A percentile compares a stretch with the other conserved stretches of the same genome.
phyloP scores from a whole-genome alignment of 2,797 vertebrate genomes.

The Rhabdomys pumilio region DNA sequence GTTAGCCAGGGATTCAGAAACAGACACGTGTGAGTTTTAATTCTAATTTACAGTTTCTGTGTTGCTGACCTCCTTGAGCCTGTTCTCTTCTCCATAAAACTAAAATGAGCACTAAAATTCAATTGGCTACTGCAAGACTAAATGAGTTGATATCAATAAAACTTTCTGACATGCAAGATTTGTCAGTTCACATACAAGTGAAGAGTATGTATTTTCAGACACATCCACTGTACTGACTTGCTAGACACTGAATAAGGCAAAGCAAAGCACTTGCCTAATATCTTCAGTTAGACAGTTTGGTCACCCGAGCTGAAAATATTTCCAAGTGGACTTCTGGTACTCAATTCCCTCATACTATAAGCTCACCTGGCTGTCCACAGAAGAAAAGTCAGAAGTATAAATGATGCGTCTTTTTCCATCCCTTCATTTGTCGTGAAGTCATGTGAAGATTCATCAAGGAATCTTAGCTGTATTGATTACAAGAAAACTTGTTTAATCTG shows the following conservation, averaged over 20 bases:
- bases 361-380: neutral
- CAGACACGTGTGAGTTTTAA: slow-evolving; percentile 30
- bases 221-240: neutral
- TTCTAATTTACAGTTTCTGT: neutral
- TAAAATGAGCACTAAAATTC: slow-evolving; percentile 10
- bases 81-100: neutral
- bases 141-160: slow-evolving; percentile 37
- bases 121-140: neutral
- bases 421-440: neutral
- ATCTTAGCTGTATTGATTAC: slow-evolving; percentile 22
- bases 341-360: neutral
- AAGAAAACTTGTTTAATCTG: neutral
- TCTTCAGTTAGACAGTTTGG: neutral
- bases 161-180: neutral
- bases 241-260: neutral
- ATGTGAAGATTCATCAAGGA: neutral
- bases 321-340: neutral
- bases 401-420: neutral
- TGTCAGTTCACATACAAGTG: neutral
- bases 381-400: neutral
- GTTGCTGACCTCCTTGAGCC: neutral
- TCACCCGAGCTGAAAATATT: neutral
- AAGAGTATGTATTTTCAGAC: slow-evolving; percentile 4
- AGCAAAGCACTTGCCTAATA: neutral
- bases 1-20: neutral